These are phyloP conservation scores for Pterostichus niger DNA, from an alignment of 2,888 invertebrate genomes.

Conservation along the genomic window DNA sequence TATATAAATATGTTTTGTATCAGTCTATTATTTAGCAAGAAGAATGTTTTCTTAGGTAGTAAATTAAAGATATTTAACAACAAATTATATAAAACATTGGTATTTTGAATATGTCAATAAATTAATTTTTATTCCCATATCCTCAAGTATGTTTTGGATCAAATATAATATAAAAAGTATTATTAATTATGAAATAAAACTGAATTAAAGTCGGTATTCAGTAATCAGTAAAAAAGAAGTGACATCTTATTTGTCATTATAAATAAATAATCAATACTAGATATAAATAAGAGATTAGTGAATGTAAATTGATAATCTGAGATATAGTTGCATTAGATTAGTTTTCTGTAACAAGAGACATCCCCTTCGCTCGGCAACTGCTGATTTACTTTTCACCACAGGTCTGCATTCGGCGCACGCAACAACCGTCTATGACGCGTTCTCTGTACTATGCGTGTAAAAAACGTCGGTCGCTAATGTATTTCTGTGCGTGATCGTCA, in stretches of 20 bases:
- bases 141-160: too few relatives aligned
- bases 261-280: constrained; percentile 17
- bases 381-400: constrained; percentile 36
- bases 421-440: constrained; percentile 50
- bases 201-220: background rate
- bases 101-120: background rate
- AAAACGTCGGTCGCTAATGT: constrained; percentile 47
- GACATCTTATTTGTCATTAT: constrained; percentile 51
- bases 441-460: constrained; percentile 52
- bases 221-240: background rate
- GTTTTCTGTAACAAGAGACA: constrained; percentile 31
- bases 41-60: background rate
- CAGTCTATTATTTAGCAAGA: constrained; percentile 25
- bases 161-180: too few relatives aligned
- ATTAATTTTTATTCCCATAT: background rate
- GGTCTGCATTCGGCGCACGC: constrained; percentile 44
- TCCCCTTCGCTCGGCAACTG: constrained; percentile 47
- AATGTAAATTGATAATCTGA: constrained; percentile 10
- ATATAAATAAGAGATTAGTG: constrained; percentile 8
- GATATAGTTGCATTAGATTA: background rate
- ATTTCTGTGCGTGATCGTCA: constrained; percentile 40
- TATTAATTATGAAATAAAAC: too few relatives aligned
- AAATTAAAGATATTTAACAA: constrained; percentile 31
- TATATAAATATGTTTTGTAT: constrained; percentile 40
- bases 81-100: background rate